These are phyloP conservation scores for Ellobius talpinus DNA, from an alignment of 2,113 vertebrate species.

Conservation along the genomic window DNA sequence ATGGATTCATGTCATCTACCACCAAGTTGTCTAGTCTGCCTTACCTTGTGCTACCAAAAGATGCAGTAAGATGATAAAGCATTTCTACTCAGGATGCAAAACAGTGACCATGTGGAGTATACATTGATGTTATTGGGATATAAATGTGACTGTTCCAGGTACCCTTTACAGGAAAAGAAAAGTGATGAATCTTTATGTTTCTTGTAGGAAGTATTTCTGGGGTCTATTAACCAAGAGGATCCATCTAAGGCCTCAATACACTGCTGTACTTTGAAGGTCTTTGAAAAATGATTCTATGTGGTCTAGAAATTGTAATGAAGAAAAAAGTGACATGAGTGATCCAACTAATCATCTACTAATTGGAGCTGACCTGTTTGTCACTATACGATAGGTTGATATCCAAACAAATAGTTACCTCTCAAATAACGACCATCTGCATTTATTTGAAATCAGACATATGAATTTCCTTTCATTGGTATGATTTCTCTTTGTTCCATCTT, in stretches of 20 bases:
- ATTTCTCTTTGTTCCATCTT: slow-evolving; percentile 62
- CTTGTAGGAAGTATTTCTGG: slow-evolving; percentile 51
- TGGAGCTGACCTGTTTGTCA: slow-evolving; percentile 48
- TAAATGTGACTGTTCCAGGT: slow-evolving; percentile 47
- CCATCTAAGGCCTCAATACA: slow-evolving; percentile 18
- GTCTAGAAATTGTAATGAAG: slow-evolving; percentile 47
- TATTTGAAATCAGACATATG: slow-evolving; percentile 56
- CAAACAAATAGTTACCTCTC: slow-evolving; percentile 44
- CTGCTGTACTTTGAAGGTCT: slow-evolving; percentile 16
- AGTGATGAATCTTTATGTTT: slow-evolving; percentile 61
- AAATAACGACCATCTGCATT: slow-evolving; percentile 46
- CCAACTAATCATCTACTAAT: slow-evolving; percentile 41
- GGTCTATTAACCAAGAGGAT: slow-evolving; percentile 71
- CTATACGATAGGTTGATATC: slow-evolving; percentile 39
- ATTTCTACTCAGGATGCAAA: slow-evolving; percentile 57
- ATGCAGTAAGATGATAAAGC: slow-evolving; percentile 48
- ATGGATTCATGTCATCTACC: slow-evolving; percentile 19
- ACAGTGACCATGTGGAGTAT: slow-evolving; percentile 57
- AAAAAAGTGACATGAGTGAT: slow-evolving; percentile 15
- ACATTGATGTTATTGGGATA: slow-evolving; percentile 40
- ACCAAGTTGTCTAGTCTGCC: not conserved
- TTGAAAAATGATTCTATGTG: slow-evolving; percentile 64
- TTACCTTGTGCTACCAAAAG: slow-evolving; percentile 43
- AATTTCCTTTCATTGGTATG: slow-evolving; percentile 5
- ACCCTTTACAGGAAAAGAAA: slow-evolving; percentile 37